Base-by-base conservation (phyloP, 2,888 invertebrate genomes). In the Dromius quadrimaculatus region DNA sequence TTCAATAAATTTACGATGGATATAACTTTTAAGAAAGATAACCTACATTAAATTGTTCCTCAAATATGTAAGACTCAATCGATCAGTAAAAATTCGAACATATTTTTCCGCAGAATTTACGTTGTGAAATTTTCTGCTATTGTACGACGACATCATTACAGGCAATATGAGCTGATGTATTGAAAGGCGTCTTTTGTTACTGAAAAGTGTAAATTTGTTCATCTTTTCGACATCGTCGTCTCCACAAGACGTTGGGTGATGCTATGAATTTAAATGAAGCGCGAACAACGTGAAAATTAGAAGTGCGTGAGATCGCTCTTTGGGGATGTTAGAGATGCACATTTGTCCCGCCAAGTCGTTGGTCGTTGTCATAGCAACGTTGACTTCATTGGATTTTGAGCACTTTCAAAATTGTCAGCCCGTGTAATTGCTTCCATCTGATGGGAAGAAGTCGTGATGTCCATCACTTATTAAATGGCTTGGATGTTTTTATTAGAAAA, bases 211-310 rank as follows among this genome's bases (percentile, higher is more conserved):
- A 11, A n/a, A n/a, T n/a, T n/a, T n/a, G n/a, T n/a, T n/a, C n/a
- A n/a, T n/a, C n/a, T n/a, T n/a, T n/a, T n/a, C n/a, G n/a, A 11
- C 36, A 36, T 36, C 36, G n/a, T 8, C n/a, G 36, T 36, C 36
- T 1, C 3, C 36, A 8, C 36, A 15, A 13, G 41, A 15, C 8
- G n/a, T n/a, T n/a, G n/a, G n/a, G n/a, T n/a, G 20, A 20, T 20
- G 47, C 20, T 47, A 47, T 47, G 47, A 47, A 47, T 47, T 47
- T 47, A 47, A 47, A 47, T 47, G 47, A 47, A 22, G 47, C 47
- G 47, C 47, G 47, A 47, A 47, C 47, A 22, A 11, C 47, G 47
- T 47, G 2, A 15, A 47, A 47, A 47, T 47, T 47, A 47, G 47
- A n/a, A 47, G 22, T 47, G 47, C 47, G 47, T 47, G 47, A 47